Conservation (phyloP, 2,113 vertebrate genomes). For the Colius striatus region DNA sequence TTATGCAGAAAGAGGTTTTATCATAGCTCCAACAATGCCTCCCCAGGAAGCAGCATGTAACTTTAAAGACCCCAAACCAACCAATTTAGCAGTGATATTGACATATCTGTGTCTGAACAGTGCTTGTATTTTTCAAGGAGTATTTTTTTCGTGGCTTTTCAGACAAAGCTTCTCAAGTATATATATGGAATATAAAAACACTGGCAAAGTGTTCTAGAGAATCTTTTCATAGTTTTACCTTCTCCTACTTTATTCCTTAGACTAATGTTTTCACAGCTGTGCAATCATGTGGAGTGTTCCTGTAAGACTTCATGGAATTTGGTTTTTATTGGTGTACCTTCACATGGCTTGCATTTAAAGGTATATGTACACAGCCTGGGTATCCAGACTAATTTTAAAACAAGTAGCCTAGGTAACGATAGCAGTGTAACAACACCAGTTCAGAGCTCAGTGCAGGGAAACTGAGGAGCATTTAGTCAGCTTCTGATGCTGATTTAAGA, state of each 20-base stretch:
- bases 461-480: neutral
- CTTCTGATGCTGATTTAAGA: neutral
- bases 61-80: neutral
- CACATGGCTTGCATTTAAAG: neutral
- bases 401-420: neutral
- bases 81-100: neutral
- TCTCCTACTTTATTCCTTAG: constrained; percentile 34
- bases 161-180: constrained; percentile 34
- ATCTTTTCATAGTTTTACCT: constrained; percentile 11
- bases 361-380: neutral
- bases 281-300: neutral
- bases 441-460: neutral
- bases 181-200: neutral
- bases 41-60: neutral
- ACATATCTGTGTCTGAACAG: neutral
- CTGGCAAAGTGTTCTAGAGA: neutral
- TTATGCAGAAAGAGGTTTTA: constrained; percentile 12
- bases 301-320: neutral
- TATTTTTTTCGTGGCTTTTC: constrained; percentile 33
- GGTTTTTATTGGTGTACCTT: constrained; percentile 20
- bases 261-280: constrained; percentile 58
- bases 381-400: neutral
- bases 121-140: constrained; percentile 6
- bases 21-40: neutral
- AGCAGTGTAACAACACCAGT: neutral